Evolutionary conservation across 2,888 invertebrate species (phyloP).

Genomic region (Meteorus colon): DNA sequence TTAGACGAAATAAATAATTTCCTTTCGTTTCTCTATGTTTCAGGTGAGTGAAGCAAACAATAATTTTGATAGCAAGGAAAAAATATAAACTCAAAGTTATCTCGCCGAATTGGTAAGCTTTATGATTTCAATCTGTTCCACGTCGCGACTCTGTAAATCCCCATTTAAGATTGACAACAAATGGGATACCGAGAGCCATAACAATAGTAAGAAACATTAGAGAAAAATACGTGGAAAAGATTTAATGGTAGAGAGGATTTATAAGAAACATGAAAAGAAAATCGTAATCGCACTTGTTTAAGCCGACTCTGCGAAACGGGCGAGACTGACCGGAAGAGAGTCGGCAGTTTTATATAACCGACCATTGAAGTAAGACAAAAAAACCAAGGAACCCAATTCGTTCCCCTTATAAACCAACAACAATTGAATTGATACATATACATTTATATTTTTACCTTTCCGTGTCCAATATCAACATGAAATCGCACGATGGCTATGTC

Average conservation of each 20-base stretch:
- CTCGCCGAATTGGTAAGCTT: conserved; percentile 45
- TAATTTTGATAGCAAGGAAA: neutral
- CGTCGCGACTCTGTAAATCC: conserved; percentile 15
- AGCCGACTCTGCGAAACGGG: conserved; percentile 48
- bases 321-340: conserved; percentile 43
- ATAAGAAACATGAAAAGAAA: conserved; percentile 27
- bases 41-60: conserved; percentile 60
- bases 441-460: neutral
- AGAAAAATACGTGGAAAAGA: conserved; percentile 10
- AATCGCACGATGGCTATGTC: conserved; percentile 34
- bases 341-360: conserved; percentile 17
- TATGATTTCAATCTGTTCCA: conserved; percentile 32
- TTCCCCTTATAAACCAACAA: neutral
- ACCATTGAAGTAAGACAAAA: conserved; percentile 24
- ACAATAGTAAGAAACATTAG: conserved; percentile 1
- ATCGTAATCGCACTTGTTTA: conserved; percentile 38
- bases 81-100: conserved; percentile 11
- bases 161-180: neutral
- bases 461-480: neutral
- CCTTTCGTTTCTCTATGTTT: conserved; percentile 57
- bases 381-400: neutral
- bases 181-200: conserved; percentile 22
- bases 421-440: neutral
- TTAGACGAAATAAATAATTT: conserved; percentile 30
- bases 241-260: conserved; percentile 31